Evolutionary conservation across 2,888 invertebrate species (phyloP), one percentile per base, ranked within the genome.

Genomic region (Escarpia spicata): DNA sequence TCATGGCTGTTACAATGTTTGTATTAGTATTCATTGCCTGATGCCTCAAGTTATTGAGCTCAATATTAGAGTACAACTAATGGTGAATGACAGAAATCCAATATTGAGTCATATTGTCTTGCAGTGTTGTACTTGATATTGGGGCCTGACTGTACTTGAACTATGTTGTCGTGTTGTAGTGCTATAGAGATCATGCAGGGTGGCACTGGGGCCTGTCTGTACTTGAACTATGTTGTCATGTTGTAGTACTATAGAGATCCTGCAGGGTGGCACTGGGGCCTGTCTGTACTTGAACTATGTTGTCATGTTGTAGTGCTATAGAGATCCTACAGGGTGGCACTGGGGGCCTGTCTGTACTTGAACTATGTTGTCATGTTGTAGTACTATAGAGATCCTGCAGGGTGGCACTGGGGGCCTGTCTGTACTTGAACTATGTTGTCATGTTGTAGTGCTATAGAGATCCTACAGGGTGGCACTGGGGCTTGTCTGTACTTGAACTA

Each of bases 301-400:
- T 75, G 37, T 91, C 58, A 4, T 19, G 12, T 92, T 92, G 10
- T 95, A 97, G 97, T 95, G 95, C 97, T 60, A 96, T 97, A 92
- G 97, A 97, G 95, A 95, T 97, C 93, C 95, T 96, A 92, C 96
- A 97, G 95, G 97, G 97, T 92, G 98, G 98, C 58, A 98, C 98
- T 95, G 99, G 99, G 4, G 99, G 99, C 90, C 97, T 99, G 92
- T 99, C 99, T 93, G 99, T 99, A 8, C 97, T 99, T 60, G 60
- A 60, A 60, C 60, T 60, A 52, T 31, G 58, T 31, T 75, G 37
- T 91, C 58, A 4, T 19, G 12, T 92, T 92, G 10, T 95, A 97
- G 97, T 95, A 95, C 97, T 60, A 96, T 97, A 92, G 97, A 97
- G 95, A 95, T 97, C 93, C 95, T 96, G 92, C 96, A 97, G 95